Evolutionary conservation across 1,140 invertebrate genomes (phyloP).

Genomic region (Galleria mellonella): DNA sequence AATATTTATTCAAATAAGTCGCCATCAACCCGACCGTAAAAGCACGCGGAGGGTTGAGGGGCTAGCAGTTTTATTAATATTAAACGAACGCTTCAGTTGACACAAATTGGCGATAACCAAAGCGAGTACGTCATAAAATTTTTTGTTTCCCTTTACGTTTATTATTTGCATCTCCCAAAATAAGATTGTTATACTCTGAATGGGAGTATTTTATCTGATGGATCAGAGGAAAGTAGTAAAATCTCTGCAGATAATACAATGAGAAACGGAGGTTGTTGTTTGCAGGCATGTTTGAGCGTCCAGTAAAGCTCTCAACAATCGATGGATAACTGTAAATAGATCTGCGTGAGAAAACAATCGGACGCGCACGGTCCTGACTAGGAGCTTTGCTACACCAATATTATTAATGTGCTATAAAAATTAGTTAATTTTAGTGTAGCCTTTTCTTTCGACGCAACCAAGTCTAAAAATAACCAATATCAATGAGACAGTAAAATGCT

Average conservation of each 20-base stretch:
- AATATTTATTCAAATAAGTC: constrained; percentile 73
- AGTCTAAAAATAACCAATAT: too few relatives aligned
- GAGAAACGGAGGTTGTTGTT: constrained; percentile 8
- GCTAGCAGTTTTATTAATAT: constrained; percentile 68
- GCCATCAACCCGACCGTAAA: constrained; percentile 67
- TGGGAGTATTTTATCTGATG: constrained; percentile 9
- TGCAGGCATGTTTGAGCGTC: constrained; percentile 5
- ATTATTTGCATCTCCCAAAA: constrained; percentile 31
- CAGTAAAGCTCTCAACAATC: constrained; percentile 19
- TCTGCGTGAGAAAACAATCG: constrained; percentile 51
- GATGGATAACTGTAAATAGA: constrained; percentile 40
- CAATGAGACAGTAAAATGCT: too few relatives aligned
- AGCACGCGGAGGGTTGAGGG: constrained; percentile 54
- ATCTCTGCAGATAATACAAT: constrained; percentile 8
- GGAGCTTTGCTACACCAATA: constrained; percentile 32
- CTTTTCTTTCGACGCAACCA: too few relatives aligned
- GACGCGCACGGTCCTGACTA: background rate
- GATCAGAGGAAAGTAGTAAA: constrained; percentile 4
- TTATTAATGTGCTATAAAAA: constrained; percentile 46
- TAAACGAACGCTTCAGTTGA: constrained; percentile 69
- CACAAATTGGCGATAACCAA: constrained; percentile 67
- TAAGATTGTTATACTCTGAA: constrained; percentile 17
- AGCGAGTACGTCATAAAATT: constrained; percentile 46
- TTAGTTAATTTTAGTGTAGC: too few relatives aligned
- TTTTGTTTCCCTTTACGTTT: constrained; percentile 42